Evolutionary conservation across 2,113 vertebrate genomes (phyloP).

Genomic region (Vireo altiloquus): DNA sequence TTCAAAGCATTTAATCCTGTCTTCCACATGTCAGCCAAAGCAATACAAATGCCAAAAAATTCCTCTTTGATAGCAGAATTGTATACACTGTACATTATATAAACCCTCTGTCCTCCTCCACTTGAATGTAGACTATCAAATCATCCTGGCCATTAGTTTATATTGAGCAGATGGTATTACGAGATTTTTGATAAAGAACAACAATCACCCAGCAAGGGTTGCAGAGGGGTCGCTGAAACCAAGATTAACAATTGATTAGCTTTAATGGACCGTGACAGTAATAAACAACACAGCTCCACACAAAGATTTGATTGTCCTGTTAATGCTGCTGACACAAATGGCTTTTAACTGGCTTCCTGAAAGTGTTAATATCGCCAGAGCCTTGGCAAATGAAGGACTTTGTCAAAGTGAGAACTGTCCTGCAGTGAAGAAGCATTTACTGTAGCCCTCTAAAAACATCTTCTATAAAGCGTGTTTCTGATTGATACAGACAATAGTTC

Average conservation of each 20-base stretch:
- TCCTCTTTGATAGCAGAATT: constrained; percentile 11
- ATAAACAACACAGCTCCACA: constrained; percentile 70
- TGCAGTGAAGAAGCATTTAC: neutral
- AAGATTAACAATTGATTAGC: constrained; percentile 85
- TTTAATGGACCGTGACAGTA: constrained; percentile 77
- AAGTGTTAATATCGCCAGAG: constrained; percentile 24
- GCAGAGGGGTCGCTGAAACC: constrained; percentile 66
- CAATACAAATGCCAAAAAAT: constrained; percentile 16
- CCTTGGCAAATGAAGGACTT: constrained; percentile 4
- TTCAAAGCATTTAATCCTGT: neutral
- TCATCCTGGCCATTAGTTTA: constrained; percentile 49
- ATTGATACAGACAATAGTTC: neutral
- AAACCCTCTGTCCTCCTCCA: neutral
- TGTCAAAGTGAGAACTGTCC: neutral
- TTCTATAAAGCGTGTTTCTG: neutral
- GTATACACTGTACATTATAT: neutral
- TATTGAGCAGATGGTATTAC: constrained; percentile 63
- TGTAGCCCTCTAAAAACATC: neutral
- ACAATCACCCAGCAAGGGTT: constrained; percentile 68
- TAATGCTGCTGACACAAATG: constrained; percentile 63
- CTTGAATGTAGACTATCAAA: neutral
- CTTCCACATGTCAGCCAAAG: neutral
- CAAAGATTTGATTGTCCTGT: constrained; percentile 70
- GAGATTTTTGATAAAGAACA: constrained; percentile 75
- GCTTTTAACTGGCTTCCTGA: constrained; percentile 53